Evolutionary conservation across 2,113 vertebrate species (phyloP).

Genomic region (Channa argus): DNA sequence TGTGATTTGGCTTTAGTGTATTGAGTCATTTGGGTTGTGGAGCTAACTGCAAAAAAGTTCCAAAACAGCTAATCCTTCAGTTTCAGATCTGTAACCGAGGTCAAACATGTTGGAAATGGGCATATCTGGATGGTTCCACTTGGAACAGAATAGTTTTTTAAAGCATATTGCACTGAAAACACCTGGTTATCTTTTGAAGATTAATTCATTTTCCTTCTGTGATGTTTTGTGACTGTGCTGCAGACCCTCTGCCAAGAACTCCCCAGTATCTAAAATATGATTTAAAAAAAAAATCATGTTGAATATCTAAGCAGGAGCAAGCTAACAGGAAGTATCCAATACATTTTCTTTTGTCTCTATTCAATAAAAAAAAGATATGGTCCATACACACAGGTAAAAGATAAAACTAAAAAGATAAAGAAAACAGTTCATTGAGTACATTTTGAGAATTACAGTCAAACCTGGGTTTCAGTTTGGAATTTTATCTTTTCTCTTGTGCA

Average conservation of each 20-base stretch:
- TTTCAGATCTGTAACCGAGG: slow-evolving; percentile 8
- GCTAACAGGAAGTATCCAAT: slow-evolving; percentile 26
- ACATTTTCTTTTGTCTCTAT: slow-evolving; percentile 10
- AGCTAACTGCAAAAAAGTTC: neutral
- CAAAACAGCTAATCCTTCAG: neutral
- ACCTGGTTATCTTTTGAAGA: neutral
- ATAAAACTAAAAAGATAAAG: neutral
- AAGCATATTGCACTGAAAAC: neutral
- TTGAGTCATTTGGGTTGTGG: slow-evolving; percentile 6
- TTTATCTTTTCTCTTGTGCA: neutral
- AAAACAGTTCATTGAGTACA: neutral
- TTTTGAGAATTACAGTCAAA: neutral
- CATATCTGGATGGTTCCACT: neutral
- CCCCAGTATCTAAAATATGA: slow-evolving; percentile 17
- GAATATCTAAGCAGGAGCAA: slow-evolving; percentile 31
- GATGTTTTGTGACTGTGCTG: neutral
- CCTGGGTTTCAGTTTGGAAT: neutral
- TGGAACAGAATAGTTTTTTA: neutral
- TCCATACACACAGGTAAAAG: neutral
- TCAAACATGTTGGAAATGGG: neutral
- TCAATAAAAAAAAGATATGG: slow-evolving; percentile 9
- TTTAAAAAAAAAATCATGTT: slow-evolving; percentile 18
- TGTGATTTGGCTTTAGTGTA: slow-evolving; percentile 40
- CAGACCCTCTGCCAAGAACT: slow-evolving; percentile 16
- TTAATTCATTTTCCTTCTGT: neutral